Evolutionary conservation across 2,888 invertebrate species (phyloP).

Genomic region (Dermolepida albohirtum): DNA sequence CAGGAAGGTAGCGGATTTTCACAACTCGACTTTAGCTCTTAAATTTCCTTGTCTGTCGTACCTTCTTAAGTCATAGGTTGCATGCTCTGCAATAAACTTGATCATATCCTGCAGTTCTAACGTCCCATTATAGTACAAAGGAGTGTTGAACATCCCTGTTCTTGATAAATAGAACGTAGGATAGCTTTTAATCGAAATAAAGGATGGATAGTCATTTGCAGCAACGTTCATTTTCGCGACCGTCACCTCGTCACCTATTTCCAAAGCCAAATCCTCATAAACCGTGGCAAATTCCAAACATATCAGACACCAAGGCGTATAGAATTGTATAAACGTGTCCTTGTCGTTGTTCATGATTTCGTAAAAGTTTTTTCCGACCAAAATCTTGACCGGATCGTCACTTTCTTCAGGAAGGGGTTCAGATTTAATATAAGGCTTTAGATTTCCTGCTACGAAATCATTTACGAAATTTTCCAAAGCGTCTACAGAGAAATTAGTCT

Average conservation of each 20-base stretch:
- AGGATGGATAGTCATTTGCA: conserved; percentile 35
- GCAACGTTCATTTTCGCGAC: conserved; percentile 40
- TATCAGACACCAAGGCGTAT: conserved; percentile 97
- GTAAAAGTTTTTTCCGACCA: conserved; percentile 94
- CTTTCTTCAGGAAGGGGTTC: conserved; percentile 86
- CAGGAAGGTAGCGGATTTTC: too few species aligned
- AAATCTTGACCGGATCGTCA: conserved; percentile 79
- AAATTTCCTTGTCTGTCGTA: conserved; percentile 35
- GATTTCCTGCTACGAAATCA: conserved; percentile 78
- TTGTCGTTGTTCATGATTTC: conserved; percentile 85
- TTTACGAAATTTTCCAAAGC: conserved; percentile 83
- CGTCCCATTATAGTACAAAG: conserved; percentile 35
- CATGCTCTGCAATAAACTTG: conserved; percentile 39
- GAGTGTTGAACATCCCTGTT: conserved; percentile 19
- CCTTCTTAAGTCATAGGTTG: conserved; percentile 34
- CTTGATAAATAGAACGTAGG: conserved; percentile 40
- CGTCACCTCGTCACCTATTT: conserved; percentile 68
- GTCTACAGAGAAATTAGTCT: conserved; percentile 88
- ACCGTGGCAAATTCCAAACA: conserved; percentile 92
- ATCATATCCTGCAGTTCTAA: conserved; percentile 31
- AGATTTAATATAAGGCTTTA: conserved; percentile 92
- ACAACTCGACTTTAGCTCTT: conserved; percentile 31
- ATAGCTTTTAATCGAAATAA: conserved; percentile 33
- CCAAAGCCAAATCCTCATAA: conserved; percentile 89
- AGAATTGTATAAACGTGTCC: conserved; percentile 94